Evolutionary conservation across 2,797 vertebrate genomes (phyloP), one percentile per base, ranked within the genome.

Genomic region (Dendrocincla tyrannina): DNA sequence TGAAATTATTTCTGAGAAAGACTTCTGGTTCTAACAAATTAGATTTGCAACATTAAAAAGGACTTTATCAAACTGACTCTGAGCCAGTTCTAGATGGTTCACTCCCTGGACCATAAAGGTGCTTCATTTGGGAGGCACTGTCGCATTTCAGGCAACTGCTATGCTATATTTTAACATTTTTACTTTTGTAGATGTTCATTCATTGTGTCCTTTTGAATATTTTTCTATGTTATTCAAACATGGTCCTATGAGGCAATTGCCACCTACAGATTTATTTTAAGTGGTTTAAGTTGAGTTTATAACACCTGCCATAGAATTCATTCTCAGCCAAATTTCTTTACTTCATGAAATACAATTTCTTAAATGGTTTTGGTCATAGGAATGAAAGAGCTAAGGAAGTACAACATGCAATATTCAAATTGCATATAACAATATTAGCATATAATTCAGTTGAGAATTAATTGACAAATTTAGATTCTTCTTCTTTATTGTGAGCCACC

Each of bases 381-480:
- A 56, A 86, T 63, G 28, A 93, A 94, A 90, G 42, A 81, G 23
- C 62, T 73, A 81, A 88, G 30, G 41, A 77, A 67, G 25, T 55
- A 63, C 0, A 8, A 74, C 28, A 35, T 76, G 5, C 56, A 90
- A 85, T 89, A 91, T 91, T 94, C 50, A 93, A 93, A 94, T 89
- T 84, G 83, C 12, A 17, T 46, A 17, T 78, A 69, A 79, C 49
- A 84, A 86, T 82, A 86, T 85, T 90, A 90, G 10, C 67, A 79
- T 76, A 82, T 67, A 76, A 84, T 79, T 90, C 67, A 87, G n/a
- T 37, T 52, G 70, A 89, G 47, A 93, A 92, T 49, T 7, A 91
- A 90, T 56, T 85, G 85, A 95, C 47, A 90, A 86, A 94, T 87
- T 88, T 90, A 88, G 55, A 86, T 93, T 84, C 47, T 49, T 32